These are phyloP conservation scores for Planiliza haematocheilus DNA, from an alignment of 2,113 vertebrate genomes.

Conservation along the genomic window DNA sequence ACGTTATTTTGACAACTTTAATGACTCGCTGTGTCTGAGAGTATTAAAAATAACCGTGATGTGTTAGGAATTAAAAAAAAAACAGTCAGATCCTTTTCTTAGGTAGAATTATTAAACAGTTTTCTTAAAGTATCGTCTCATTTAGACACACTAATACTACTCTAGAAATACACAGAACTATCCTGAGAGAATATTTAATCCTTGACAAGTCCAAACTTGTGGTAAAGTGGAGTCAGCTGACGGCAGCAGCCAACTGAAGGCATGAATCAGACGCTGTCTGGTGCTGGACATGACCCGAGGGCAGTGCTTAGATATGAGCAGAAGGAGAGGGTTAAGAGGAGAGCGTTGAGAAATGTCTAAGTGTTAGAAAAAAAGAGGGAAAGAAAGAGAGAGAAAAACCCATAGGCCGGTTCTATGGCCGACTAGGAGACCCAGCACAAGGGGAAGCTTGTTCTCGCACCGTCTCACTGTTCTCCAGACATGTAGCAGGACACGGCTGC, in stretches of 20 bases:
- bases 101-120: background rate
- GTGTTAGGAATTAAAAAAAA: background rate
- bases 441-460: constrained; percentile 71
- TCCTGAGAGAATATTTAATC: constrained; percentile 32
- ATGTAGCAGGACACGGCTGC: constrained; percentile 52
- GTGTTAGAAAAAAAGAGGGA: constrained; percentile 1
- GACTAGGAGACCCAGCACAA: constrained; percentile 68
- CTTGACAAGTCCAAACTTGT: constrained; percentile 7
- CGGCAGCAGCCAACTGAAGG: constrained; percentile 12
- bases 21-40: background rate
- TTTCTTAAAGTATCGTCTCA: constrained; percentile 12
- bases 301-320: constrained; percentile 60
- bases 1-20: constrained; percentile 23
- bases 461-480: constrained; percentile 39
- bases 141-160: constrained; percentile 9
- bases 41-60: background rate
- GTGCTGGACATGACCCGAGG: constrained; percentile 53
- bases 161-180: constrained; percentile 12
- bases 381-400: constrained; percentile 14
- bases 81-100: background rate
- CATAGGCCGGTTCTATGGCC: constrained; percentile 32
- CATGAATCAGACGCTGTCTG: constrained; percentile 73
- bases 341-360: constrained; percentile 16
- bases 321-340: constrained; percentile 26
- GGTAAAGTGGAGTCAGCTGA: constrained; percentile 38